These are phyloP conservation scores for Silurus lanzhouensis DNA, from an alignment of 2,797 vertebrate species.

Conservation along the genomic window DNA sequence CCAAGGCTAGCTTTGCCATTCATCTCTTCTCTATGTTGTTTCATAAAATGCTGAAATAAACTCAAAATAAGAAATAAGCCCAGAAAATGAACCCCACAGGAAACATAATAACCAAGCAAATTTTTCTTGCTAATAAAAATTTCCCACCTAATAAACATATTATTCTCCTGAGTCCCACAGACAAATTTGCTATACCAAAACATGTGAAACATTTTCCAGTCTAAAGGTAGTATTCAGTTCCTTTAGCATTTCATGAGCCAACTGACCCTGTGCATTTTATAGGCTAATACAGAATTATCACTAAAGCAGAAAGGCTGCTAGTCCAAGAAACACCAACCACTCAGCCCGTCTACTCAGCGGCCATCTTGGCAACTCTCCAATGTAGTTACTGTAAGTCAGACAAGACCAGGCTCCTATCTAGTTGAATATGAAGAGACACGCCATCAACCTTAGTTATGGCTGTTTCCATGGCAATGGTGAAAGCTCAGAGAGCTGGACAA, in stretches of 20 bases:
- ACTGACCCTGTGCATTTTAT: constrained; percentile 42
- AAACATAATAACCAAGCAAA: constrained; percentile 12
- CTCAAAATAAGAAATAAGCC: constrained; percentile 34
- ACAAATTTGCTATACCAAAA: not conserved
- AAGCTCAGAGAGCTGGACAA: not conserved
- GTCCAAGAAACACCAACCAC: not conserved
- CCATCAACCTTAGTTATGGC: not conserved
- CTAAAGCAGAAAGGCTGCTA: constrained; percentile 31
- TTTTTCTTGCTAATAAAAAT: constrained; percentile 11
- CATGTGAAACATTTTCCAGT: constrained; percentile 13
- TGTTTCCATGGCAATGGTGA: constrained; percentile 2
- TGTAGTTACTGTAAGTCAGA: constrained; percentile 9
- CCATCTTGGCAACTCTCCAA: constrained; percentile 5
- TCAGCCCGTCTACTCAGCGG: not conserved
- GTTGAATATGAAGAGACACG: not conserved
- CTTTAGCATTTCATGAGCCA: constrained; percentile 38
- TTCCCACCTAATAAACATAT: not conserved
- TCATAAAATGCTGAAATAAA: not conserved
- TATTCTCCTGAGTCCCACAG: constrained; percentile 24
- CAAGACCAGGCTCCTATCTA: not conserved
- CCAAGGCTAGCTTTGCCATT: not conserved
- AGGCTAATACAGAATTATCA: constrained; percentile 48
- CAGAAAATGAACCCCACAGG: constrained; percentile 22
- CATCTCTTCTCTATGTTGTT: not conserved
- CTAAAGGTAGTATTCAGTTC: constrained; percentile 38